Percentiles rank a stretch among this genome's conserved stretches.
phyloP scores from a whole-genome alignment of 1,140 invertebrate species.

The Acromyrmex charruanus region DNA sequence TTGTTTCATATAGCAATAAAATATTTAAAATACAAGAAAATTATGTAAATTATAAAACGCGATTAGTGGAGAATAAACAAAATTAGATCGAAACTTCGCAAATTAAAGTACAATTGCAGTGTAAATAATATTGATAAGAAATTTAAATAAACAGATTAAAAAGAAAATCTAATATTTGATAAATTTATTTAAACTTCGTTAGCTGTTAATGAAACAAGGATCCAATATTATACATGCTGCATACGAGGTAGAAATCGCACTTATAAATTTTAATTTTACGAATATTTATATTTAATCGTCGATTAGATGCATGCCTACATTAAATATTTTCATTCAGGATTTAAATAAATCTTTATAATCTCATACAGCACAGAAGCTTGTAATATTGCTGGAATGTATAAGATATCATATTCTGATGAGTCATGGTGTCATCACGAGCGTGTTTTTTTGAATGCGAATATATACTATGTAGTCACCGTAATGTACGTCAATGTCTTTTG shows the following conservation, averaged over 20 bases:
- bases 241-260: background rate
- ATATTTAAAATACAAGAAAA: background rate
- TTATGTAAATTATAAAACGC: background rate
- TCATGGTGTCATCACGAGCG: background rate
- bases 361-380: too few species aligned
- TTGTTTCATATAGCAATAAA: background rate
- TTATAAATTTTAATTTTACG: background rate
- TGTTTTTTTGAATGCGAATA: background rate
- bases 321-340: too few species aligned
- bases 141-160: background rate
- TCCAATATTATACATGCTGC: background rate
- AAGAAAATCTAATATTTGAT: background rate
- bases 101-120: background rate
- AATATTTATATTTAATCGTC: slow-evolving; percentile 6
- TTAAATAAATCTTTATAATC: background rate
- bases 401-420: background rate
- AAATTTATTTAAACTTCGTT: background rate
- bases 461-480: background rate
- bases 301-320: background rate
- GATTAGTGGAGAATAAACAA: background rate
- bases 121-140: background rate
- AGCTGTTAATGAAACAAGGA: background rate
- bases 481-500: background rate
- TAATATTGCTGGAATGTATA: too few species aligned
- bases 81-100: background rate